These are phyloP conservation scores for Tichodroma muraria DNA, from an alignment of 2,113 vertebrate species.

Conservation along the genomic window DNA sequence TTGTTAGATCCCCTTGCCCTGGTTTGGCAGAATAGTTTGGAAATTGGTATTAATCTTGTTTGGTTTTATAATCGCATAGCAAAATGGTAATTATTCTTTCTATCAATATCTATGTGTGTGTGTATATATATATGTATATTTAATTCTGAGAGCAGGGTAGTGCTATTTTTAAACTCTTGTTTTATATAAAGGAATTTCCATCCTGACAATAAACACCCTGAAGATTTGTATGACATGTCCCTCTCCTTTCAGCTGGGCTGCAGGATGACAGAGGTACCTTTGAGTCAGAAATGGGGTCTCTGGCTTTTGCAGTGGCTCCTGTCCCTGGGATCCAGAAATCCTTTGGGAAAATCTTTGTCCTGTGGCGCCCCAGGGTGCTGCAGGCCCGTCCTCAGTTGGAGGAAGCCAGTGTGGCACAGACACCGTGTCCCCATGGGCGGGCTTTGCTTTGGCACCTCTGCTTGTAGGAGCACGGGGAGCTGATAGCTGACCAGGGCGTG, in stretches of 20 bases:
- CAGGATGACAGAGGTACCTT: neutral
- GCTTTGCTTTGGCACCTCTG: neutral
- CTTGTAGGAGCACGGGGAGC: neutral
- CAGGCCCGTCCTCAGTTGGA: neutral
- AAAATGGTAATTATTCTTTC: neutral
- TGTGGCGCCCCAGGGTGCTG: neutral
- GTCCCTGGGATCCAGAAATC: neutral
- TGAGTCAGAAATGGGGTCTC: neutral
- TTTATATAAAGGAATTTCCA: conserved; percentile 36
- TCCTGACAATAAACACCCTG: conserved; percentile 49
- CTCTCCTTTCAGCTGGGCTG: neutral
- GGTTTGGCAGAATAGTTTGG: neutral
- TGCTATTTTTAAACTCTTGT: conserved; percentile 45
- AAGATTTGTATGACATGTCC: conserved; percentile 11
- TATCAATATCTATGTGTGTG: neutral
- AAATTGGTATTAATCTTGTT: neutral
- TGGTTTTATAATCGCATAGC: neutral
- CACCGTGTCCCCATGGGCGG: fast-evolving
- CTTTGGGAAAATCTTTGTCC: neutral
- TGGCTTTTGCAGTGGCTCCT: neutral
- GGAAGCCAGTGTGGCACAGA: fast-evolving
- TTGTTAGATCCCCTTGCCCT: neutral
- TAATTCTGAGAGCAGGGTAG: conserved; percentile 11
- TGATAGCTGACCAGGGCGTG: neutral
- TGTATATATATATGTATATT: neutral